Percentiles rank a stretch among this genome's conserved stretches.
These are phyloP conservation scores for Gasteruption jaculator DNA, from an alignment of 2,888 invertebrate genomes.

Conservation along the genomic window DNA sequence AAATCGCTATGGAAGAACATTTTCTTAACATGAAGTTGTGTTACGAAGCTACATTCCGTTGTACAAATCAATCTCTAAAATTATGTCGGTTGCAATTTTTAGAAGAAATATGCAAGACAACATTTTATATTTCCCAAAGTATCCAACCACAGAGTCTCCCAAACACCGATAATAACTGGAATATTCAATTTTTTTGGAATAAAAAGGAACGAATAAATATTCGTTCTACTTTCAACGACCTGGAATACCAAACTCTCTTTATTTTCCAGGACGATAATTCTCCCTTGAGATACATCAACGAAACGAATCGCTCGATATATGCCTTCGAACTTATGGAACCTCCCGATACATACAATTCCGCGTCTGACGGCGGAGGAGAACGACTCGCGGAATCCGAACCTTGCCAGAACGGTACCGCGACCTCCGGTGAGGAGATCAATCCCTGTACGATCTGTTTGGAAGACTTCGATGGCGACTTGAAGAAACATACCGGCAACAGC, in stretches of 20 bases:
- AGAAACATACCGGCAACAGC: slow-evolving; percentile 56
- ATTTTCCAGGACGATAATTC: slow-evolving; percentile 55
- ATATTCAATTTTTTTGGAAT: too few species aligned
- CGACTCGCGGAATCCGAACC: slow-evolving; percentile 30
- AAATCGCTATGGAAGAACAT: slow-evolving; percentile 43
- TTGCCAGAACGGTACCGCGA: slow-evolving; percentile 31
- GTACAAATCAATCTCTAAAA: slow-evolving; percentile 26
- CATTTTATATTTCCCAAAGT: too few species aligned
- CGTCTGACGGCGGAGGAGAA: slow-evolving; percentile 34
- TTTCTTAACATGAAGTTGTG: slow-evolving; percentile 40
- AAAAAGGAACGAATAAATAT: not conserved
- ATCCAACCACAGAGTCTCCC: too few species aligned
- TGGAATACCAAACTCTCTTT: slow-evolving; percentile 13
- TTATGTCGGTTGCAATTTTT: slow-evolving; percentile 1
- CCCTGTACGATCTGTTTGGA: slow-evolving; percentile 61
- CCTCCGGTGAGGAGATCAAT: slow-evolving; percentile 42
- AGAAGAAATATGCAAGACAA: too few species aligned
- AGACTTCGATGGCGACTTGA: slow-evolving; percentile 56
- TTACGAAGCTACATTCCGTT: slow-evolving; percentile 47
- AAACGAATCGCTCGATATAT: slow-evolving; percentile 52
- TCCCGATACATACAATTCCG: slow-evolving; percentile 38
- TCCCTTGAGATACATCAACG: slow-evolving; percentile 55
- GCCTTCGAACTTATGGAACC: slow-evolving; percentile 51
- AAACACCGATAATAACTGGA: too few species aligned
- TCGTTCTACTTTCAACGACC: not conserved